Conservation (phyloP, 1,140 invertebrate genomes). For the Aporrectodea caliginosa region DNA sequence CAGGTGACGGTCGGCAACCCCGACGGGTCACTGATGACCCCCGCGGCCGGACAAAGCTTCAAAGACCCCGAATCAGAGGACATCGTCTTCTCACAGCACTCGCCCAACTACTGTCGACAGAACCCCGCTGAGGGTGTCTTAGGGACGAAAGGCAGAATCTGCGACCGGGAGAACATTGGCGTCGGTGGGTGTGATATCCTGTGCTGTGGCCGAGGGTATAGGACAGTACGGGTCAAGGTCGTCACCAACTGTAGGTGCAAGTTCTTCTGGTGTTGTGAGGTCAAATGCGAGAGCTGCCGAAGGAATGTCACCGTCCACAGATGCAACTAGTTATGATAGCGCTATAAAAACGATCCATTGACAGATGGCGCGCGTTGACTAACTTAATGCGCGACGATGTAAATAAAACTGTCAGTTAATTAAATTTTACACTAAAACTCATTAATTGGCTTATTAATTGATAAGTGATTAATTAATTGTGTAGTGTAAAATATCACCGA, state of each 20-base stretch:
- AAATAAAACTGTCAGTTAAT: too few relatives aligned
- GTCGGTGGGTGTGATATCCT: slow-evolving; percentile 74
- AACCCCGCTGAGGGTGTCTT: slow-evolving; percentile 42
- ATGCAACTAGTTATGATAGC: slow-evolving; percentile 7
- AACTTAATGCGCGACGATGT: too few relatives aligned
- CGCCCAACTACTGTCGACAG: slow-evolving; percentile 80
- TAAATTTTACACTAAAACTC: too few relatives aligned
- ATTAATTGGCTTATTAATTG: too few relatives aligned
- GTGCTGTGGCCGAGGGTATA: slow-evolving; percentile 86
- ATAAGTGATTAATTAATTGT: too few relatives aligned
- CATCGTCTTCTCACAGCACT: slow-evolving; percentile 80
- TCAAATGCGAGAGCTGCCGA: slow-evolving; percentile 67
- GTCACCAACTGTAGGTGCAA: slow-evolving; percentile 78
- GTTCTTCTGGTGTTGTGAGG: slow-evolving; percentile 87
- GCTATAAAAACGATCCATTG: too few relatives aligned
- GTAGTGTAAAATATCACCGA: too few relatives aligned
- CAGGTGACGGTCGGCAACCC: slow-evolving; percentile 61
- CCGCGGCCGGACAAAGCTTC: not conserved
- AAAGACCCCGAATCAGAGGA: slow-evolving; percentile 72
- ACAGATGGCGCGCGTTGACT: too few relatives aligned
- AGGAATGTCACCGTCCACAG: not conserved
- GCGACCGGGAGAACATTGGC: slow-evolving; percentile 53
- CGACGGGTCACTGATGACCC: not conserved
- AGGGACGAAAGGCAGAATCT: slow-evolving; percentile 48
- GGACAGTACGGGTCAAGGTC: slow-evolving; percentile 71